Conservation (phyloP, 2,113 vertebrate species). For the Equus przewalskii region DNA sequence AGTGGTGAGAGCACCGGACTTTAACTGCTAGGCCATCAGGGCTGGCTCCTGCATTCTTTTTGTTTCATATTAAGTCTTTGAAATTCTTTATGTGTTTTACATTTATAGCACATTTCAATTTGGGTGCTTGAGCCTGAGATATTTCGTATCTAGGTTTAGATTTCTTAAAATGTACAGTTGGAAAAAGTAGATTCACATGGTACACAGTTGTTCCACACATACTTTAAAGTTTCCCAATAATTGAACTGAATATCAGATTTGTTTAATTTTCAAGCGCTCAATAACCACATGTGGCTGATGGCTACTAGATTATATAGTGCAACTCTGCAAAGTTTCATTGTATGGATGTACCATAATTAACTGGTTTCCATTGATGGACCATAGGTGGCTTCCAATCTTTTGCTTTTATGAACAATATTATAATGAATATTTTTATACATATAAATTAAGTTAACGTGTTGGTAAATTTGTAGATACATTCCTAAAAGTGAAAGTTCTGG, state of each 20-base stretch:
- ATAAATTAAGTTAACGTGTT: background rate
- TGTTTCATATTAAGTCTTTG: background rate
- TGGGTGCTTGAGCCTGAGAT: background rate
- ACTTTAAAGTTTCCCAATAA: background rate
- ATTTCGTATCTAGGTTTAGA: background rate
- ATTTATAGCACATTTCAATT: background rate
- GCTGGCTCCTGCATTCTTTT: background rate
- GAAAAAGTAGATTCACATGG: background rate
- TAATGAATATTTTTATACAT: slow-evolving; percentile 3
- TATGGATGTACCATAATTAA: background rate
- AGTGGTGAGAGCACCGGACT: no score
- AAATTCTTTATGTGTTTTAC: background rate
- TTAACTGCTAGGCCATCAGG: no score
- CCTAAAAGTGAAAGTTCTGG: background rate
- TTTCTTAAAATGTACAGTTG: background rate
- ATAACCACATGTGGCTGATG: background rate
- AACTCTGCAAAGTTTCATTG: background rate
- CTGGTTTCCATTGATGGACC: background rate
- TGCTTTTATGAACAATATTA: background rate
- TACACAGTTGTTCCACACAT: background rate
- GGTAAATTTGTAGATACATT: background rate
- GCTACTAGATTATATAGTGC: background rate
- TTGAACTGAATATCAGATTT: background rate
- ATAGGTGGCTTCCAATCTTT: background rate
- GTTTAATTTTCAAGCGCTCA: background rate